These are phyloP conservation scores for Salvelinus sp. DNA, from an alignment of 2,113 vertebrate genomes.

Conservation along the genomic window DNA sequence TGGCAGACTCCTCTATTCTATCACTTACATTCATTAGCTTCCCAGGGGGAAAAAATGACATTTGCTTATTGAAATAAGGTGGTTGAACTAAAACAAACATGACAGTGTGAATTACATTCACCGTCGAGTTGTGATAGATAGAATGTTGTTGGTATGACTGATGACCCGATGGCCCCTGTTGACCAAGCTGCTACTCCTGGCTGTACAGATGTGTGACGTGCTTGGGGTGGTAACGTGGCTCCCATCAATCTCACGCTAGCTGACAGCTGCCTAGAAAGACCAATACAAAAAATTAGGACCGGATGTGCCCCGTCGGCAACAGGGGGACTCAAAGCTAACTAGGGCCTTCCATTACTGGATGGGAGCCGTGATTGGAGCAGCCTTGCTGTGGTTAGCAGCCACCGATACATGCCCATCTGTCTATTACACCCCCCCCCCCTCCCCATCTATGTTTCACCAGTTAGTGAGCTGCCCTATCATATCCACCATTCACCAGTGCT, in stretches of 20 bases:
- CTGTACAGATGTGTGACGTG: constrained; percentile 59
- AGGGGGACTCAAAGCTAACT: constrained; percentile 51
- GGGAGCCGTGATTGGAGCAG: constrained; percentile 38
- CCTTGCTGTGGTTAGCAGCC: constrained; percentile 40
- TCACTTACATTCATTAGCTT: too few relatives aligned
- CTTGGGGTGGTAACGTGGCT: constrained; percentile 55
- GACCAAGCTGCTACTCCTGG: constrained; percentile 57
- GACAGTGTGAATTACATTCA: background rate
- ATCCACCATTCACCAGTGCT: background rate
- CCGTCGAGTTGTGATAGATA: background rate
- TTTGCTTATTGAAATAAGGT: constrained; percentile 2
- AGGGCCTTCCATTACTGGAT: constrained; percentile 39
- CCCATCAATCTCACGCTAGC: constrained; percentile 51
- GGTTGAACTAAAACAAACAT: background rate
- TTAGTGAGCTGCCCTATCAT: constrained; percentile 40
- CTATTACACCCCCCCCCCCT: constrained; percentile 35
- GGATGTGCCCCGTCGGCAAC: constrained; percentile 61
- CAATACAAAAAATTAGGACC: constrained; percentile 63
- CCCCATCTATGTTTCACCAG: constrained; percentile 42
- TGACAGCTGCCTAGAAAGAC: constrained; percentile 70
- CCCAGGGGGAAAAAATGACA: too few relatives aligned
- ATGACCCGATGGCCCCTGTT: constrained; percentile 46
- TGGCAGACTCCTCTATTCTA: background rate
- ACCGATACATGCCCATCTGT: constrained; percentile 56
- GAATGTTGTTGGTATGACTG: constrained; percentile 33